Conservation (phyloP, 2,113 vertebrate genomes). For the Nyctereutes procyonoides region DNA sequence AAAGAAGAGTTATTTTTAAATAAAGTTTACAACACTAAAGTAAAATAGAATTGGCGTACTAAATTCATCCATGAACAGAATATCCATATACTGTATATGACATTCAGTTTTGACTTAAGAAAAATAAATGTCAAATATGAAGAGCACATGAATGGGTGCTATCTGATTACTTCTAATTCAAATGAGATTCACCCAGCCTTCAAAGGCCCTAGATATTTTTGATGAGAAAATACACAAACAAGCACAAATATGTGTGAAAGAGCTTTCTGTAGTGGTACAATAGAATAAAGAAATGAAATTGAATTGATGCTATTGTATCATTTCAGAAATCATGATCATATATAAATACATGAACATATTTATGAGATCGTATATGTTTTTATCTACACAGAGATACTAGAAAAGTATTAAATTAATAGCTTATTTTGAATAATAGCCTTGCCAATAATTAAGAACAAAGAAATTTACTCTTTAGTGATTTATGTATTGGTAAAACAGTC, state of each 20-base stretch:
- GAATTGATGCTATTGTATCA: not conserved
- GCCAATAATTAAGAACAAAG: not conserved
- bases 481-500: not conserved
- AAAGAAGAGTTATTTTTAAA: not conserved
- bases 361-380: constrained; percentile 17
- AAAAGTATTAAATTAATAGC: constrained; percentile 2
- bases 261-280: not conserved
- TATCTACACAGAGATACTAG: not conserved
- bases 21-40: not conserved
- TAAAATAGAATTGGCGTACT: not conserved
- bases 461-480: not conserved
- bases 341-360: not conserved
- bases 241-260: not conserved
- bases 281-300: not conserved
- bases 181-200: not conserved
- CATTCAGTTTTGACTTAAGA: not conserved
- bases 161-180: not conserved
- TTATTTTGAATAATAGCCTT: not conserved
- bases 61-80: not conserved
- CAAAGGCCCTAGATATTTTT: not conserved
- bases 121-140: not conserved
- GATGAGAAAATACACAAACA: not conserved
- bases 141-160: not conserved
- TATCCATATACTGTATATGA: not conserved
- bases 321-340: not conserved